Base-by-base conservation (phyloP, 1,140 invertebrate genomes). In the Drosophila equinoxialis region DNA sequence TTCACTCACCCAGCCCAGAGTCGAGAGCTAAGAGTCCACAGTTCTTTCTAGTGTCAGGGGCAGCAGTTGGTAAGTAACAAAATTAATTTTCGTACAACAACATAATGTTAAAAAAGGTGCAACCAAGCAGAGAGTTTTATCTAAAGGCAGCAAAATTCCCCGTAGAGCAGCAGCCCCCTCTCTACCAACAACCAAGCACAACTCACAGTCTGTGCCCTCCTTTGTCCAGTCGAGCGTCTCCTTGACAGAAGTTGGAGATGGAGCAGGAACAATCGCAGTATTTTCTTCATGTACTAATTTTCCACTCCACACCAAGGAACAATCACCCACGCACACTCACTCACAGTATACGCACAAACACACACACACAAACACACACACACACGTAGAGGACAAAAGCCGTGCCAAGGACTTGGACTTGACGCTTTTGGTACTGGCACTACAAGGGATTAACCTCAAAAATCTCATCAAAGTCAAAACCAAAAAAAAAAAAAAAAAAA, bases 371-470 rank as follows among this genome's bases (percentile, higher is more conserved):
- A 48, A 62, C 33, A 58, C 62, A 48, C 8, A 59, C 35, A 64
- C 33, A 65, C 45, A 10, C n/a, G 57, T 59, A 58, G 39, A 71
- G 70, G 74, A 89, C 80, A 89, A 89, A 79, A 89, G 84, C 71
- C 74, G 84, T 74, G 77, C 62, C 79, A 79, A 81, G 83, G 75
- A 82, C 83, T 86, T 87, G 80, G 80, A 75, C 84, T 89, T 87
- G 83, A 83, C 73, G 83, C 84, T 77, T 74, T 82, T 80, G 80
- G 80, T 83, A 58, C 80, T 84, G 77, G 80, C 84, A 89, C 84
- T 89, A 84, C 84, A 89, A 89, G 80, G 84, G 84, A 89, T 89
- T 89, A 89, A 89, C 84, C 84, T 89, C 84, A 89, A 89, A 89
- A 89, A 89, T 89, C 84, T 89, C 84, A 89, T 89, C 84, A 89